phyloP scores from a whole-genome alignment of 2,797 vertebrate genomes.

The Pipistrellus kuhlii region DNA sequence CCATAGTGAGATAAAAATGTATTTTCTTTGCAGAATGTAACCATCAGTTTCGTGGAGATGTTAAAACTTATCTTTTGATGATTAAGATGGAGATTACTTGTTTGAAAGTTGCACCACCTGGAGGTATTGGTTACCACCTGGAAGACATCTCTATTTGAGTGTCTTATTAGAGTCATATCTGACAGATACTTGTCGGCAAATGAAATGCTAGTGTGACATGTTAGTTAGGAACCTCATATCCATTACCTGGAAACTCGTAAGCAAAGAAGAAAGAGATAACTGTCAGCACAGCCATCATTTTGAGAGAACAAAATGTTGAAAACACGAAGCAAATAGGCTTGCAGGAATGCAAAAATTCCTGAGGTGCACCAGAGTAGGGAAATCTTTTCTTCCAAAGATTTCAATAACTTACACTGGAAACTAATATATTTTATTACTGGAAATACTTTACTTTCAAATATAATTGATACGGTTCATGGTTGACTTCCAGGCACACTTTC shows the following conservation, averaged over 20 bases:
- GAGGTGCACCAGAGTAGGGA: background rate
- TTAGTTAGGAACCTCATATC: background rate
- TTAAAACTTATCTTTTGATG: conserved; percentile 5
- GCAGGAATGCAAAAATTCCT: conserved; percentile 18
- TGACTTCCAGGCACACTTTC: conserved; percentile 45
- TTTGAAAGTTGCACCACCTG: background rate
- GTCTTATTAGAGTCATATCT: background rate
- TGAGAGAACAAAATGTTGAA: conserved; percentile 51
- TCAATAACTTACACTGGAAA: conserved; percentile 17
- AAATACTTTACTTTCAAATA: conserved; percentile 69
- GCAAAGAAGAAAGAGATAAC: background rate
- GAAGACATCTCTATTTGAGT: background rate
- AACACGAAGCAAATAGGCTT: background rate
- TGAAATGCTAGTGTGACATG: conserved; percentile 57
- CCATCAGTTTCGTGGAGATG: conserved; percentile 41
- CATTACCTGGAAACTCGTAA: background rate
- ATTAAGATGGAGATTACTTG: conserved; percentile 18
- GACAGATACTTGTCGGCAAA: conserved; percentile 48
- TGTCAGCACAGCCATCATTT: background rate
- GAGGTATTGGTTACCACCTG: background rate
- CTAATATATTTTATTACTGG: conserved; percentile 47
- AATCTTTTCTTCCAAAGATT: background rate
- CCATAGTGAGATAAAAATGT: background rate
- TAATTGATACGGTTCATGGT: conserved; percentile 51
- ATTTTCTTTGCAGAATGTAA: background rate